Evolutionary conservation across 2,113 vertebrate species (phyloP), one percentile per base, ranked within the genome.

Genomic region (Bombycilla garrulus): DNA sequence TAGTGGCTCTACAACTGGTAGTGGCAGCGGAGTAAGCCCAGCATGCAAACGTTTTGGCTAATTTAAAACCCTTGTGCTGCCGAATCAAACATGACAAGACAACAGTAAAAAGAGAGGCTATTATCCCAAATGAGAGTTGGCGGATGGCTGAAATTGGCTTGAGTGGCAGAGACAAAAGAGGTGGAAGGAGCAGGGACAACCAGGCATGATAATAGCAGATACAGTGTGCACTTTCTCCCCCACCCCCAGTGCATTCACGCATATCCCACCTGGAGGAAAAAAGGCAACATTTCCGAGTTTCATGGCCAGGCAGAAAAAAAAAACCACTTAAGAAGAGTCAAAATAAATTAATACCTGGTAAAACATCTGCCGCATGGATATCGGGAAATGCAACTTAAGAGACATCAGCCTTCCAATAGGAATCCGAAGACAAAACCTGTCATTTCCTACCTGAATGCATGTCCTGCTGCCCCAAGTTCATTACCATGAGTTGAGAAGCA

Each of bases 11-110:
- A 91, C 92, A 93, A 92, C 95, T 90, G 90, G 86, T 90, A 79
- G 64, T 94, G 93, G 93, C 72, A 90, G 96, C 25, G 4, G 94
- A 96, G 91, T 77, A 94, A 97, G 95, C 98, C 72, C 97, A 97
- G 98, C 96, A 88, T 94, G 97, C 92, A 95, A 95, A 97, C 84
- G 8, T 94, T 98, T 97, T 89, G 95, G 96, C 98, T 98, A 96
- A 98, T 98, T 98, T 98, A 98, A 98, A 98, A 97, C 93, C 97
- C 96, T 98, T 83, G 95, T 95, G 97, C 94, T 84, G 96, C 88
- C 20, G 95, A 98, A 98, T 98, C 97, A 97, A 98, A 98, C 95
- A 95, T 97, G 98, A 98, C 97, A 98, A 97, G 97, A 96, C 93
- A 92, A 90, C 81, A 94, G 96, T 95, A 96, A 96, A 97, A 97